A percentile compares a stretch with the other conserved stretches of the same genome.
Conservation (phyloP, 2,888 invertebrate species). For the Hydraecia micacea region DNA sequence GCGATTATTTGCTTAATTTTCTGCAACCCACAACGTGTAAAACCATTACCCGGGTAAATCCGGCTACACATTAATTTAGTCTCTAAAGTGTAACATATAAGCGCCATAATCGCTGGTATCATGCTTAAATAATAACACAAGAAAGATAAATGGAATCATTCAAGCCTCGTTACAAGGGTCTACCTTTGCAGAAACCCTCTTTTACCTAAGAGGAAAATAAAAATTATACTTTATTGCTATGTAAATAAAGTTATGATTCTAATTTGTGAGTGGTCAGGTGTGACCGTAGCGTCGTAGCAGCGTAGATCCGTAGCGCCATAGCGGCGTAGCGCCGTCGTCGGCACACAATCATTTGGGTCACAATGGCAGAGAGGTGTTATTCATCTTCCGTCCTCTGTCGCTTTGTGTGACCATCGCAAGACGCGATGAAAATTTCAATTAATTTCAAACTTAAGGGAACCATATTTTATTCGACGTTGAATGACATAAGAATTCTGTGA, state of each 20-base stretch:
- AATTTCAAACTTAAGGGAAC: slow-evolving; percentile 21
- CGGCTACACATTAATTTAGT: slow-evolving; percentile 51
- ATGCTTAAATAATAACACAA: slow-evolving; percentile 72
- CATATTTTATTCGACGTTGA: slow-evolving; percentile 36
- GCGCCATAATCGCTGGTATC: slow-evolving; percentile 61
- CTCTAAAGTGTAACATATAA: slow-evolving; percentile 53
- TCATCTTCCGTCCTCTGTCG: slow-evolving; percentile 55
- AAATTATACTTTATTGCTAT: slow-evolving; percentile 52
- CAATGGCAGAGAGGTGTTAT: slow-evolving; percentile 67
- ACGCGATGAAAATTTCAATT: slow-evolving; percentile 58
- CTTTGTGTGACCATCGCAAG: slow-evolving; percentile 57
- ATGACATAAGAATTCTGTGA: slow-evolving; percentile 10
- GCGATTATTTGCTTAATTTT: slow-evolving; percentile 61
- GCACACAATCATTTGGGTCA: slow-evolving; percentile 68
- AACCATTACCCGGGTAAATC: slow-evolving; percentile 51
- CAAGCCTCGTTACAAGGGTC: slow-evolving; percentile 72
- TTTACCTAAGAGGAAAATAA: slow-evolving; percentile 34
- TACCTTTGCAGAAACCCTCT: slow-evolving; percentile 63
- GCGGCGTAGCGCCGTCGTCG: slow-evolving; percentile 43
- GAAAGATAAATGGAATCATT: slow-evolving; percentile 76
- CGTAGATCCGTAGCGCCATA: slow-evolving; percentile 35
- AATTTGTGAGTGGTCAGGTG: slow-evolving; percentile 65
- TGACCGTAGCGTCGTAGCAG: slow-evolving; percentile 49
- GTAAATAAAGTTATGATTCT: slow-evolving; percentile 60
- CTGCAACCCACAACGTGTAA: slow-evolving; percentile 53